Evolutionary conservation across 2,113 vertebrate species (phyloP).

Genomic region (Athene cunicularia): DNA sequence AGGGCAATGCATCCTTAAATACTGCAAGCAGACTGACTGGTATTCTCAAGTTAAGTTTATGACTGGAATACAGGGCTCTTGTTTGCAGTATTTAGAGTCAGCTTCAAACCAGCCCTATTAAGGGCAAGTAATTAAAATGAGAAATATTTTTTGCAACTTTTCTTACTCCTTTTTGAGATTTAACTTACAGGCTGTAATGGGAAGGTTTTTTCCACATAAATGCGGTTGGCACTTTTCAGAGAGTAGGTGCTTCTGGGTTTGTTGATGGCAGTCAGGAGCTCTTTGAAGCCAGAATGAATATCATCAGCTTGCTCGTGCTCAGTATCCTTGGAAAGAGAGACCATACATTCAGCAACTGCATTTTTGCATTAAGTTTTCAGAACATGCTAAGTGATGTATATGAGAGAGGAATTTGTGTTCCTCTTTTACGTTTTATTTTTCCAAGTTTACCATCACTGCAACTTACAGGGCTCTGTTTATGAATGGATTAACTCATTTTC

Average conservation of each 20-base stretch:
- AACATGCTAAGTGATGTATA: not conserved
- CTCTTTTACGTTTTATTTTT: not conserved
- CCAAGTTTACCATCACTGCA: not conserved
- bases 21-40: not conserved
- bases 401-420: not conserved
- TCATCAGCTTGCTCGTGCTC: conserved; percentile 6
- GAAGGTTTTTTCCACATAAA: conserved; percentile 63
- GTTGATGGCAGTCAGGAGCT: conserved; percentile 46
- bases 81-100: not conserved
- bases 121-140: not conserved
- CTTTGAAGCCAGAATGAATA: conserved; percentile 52
- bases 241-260: conserved; percentile 51
- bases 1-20: not conserved
- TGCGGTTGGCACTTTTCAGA: conserved; percentile 64
- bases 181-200: conserved; percentile 61
- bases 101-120: not conserved
- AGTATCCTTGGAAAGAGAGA: conserved; percentile 60
- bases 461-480: not conserved
- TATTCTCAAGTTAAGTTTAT: not conserved
- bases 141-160: not conserved
- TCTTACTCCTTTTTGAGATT: not conserved
- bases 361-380: not conserved
- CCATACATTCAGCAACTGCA: not conserved
- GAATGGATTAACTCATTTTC: not conserved
- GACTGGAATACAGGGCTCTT: not conserved